Percentiles rank a stretch among this genome's conserved stretches.
Evolutionary conservation across 2,888 invertebrate species (phyloP).

Genomic region (Lathronympha strigana): DNA sequence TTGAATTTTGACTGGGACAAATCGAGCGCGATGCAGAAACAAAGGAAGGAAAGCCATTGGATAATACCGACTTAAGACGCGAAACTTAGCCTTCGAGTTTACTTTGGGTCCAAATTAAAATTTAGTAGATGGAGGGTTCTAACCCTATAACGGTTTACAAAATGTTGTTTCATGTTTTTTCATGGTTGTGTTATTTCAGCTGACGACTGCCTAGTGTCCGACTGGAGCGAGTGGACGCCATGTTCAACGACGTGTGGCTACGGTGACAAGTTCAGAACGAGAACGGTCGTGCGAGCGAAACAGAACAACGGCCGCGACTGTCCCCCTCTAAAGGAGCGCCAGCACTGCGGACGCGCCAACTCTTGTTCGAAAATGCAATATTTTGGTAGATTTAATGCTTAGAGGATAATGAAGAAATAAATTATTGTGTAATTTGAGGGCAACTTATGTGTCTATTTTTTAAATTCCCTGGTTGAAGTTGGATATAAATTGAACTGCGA

Average conservation of each 20-base stretch:
- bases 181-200: conserved; percentile 71
- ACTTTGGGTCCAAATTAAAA: no score
- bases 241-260: conserved; percentile 96
- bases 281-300: conserved; percentile 89
- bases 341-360: conserved; percentile 70
- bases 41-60: no score
- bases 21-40: no score
- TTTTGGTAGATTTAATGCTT: conserved; percentile 50
- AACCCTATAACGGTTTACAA: no score
- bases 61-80: no score
- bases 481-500: no score
- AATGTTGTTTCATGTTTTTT: no score
- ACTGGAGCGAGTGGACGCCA: conserved; percentile 93
- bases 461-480: no score
- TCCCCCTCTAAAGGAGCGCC: conserved; percentile 64
- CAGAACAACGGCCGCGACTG: conserved; percentile 87
- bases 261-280: conserved; percentile 91
- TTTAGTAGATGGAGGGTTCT: no score
- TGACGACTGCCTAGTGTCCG: conserved; percentile 91
- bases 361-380: conserved; percentile 73
- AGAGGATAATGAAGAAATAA: not conserved
- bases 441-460: no score
- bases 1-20: no score
- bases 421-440: not conserved
- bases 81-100: no score